Evolutionary conservation across 2,888 invertebrate genomes (phyloP).

Genomic region (Argyresthia goedartella): DNA sequence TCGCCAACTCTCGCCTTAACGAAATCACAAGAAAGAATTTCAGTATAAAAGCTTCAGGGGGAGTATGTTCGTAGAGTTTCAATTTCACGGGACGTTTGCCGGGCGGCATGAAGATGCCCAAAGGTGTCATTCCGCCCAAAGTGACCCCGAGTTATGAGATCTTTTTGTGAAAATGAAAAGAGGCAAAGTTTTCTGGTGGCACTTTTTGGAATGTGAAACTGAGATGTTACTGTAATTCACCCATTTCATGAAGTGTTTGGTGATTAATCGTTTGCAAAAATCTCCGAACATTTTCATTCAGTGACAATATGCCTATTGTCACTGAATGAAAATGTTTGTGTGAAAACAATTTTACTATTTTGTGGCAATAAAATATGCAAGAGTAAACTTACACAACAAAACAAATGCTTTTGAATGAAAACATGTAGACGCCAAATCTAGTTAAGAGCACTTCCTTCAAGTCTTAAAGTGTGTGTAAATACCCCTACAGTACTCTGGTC

Average conservation of each 20-base stretch:
- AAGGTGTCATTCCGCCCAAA: constrained; percentile 60
- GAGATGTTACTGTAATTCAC: too few relatives aligned
- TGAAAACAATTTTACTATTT: too few relatives aligned
- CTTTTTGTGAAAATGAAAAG: constrained; percentile 21
- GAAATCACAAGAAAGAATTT: constrained; percentile 11
- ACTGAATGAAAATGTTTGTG: too few relatives aligned
- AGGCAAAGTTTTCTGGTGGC: neutral
- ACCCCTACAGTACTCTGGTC: constrained; percentile 34
- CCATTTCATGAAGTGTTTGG: too few relatives aligned
- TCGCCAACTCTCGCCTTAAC: too few relatives aligned
- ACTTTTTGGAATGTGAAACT: too few relatives aligned
- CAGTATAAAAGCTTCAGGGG: constrained; percentile 13
- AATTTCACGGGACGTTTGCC: constrained; percentile 68
- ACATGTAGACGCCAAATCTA: neutral
- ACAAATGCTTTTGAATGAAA: too few relatives aligned
- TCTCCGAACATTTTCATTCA: too few relatives aligned
- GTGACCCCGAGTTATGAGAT: constrained; percentile 48
- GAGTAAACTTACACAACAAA: too few relatives aligned
- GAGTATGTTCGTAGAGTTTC: constrained; percentile 37
- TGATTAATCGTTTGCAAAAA: too few relatives aligned
- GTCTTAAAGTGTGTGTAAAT: constrained; percentile 6
- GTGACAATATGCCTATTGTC: too few relatives aligned
- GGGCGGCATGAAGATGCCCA: constrained; percentile 56
- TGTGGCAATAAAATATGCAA: too few relatives aligned
- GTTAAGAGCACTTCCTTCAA: neutral